Conservation (phyloP, 2,888 invertebrate genomes). For the Sisyra terminalis region DNA sequence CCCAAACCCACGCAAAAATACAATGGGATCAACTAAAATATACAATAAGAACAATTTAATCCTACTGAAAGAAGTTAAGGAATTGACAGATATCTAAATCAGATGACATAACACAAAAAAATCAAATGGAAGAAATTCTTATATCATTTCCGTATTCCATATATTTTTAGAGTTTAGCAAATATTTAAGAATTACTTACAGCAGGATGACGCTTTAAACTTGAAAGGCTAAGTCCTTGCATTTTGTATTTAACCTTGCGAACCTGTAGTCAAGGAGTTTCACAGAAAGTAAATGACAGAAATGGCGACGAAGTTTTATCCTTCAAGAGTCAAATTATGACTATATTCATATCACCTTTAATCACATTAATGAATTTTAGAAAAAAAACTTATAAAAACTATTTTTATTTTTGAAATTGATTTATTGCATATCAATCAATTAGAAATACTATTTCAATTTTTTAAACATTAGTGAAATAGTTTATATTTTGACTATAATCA, state of each 20-base stretch:
- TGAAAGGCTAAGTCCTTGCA: conserved; percentile 54
- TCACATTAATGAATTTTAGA: too few relatives aligned
- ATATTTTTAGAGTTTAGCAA: background rate
- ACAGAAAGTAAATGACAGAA: too few relatives aligned
- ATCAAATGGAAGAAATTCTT: conserved; percentile 1
- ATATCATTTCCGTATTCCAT: background rate
- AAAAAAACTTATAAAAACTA: too few relatives aligned
- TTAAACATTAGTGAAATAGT: too few relatives aligned
- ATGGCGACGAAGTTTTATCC: too few relatives aligned
- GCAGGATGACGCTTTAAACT: conserved; percentile 65
- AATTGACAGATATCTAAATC: background rate
- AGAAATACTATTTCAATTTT: too few relatives aligned
- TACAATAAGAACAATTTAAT: conserved; percentile 9
- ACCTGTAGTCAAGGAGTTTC: too few relatives aligned
- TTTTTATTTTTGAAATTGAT: too few relatives aligned
- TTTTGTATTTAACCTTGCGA: conserved; percentile 22
- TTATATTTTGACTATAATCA: too few relatives aligned
- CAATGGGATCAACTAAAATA: conserved; percentile 59
- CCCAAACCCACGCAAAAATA: conserved; percentile 59
- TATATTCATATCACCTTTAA: too few relatives aligned
- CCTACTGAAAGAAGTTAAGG: conserved; percentile 1
- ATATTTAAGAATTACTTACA: conserved; percentile 34
- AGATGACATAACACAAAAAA: conserved; percentile 3
- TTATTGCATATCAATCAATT: too few relatives aligned
- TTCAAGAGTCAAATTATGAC: too few relatives aligned